Evolutionary conservation across 2,797 vertebrate species (phyloP).

Genomic region (Lacerta viridis): DNA sequence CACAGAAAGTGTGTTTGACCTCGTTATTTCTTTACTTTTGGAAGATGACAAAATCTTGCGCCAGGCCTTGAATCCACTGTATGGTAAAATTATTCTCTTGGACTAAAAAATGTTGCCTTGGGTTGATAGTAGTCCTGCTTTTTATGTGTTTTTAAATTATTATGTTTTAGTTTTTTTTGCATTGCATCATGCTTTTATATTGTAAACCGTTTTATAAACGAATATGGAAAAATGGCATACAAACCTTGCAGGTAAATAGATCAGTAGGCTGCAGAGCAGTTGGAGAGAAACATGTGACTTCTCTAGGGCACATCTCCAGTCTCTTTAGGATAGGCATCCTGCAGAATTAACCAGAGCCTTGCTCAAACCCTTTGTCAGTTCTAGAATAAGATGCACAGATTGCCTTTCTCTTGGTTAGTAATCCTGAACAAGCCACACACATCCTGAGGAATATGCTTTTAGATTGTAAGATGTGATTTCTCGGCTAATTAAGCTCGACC

Average conservation of each 20-base stretch:
- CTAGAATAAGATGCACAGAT: neutral
- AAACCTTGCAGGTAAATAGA: neutral
- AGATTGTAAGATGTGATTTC: neutral
- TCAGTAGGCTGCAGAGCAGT: neutral
- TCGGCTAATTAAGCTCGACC: neutral
- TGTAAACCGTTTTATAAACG: neutral
- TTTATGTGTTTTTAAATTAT: neutral
- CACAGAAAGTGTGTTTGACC: neutral
- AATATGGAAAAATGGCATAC: neutral
- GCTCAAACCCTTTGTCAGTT: neutral
- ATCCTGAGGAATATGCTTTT: neutral
- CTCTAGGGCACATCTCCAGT: neutral
- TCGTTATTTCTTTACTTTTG: neutral
- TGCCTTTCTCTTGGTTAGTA: neutral
- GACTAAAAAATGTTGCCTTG: neutral
- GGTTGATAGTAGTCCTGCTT: neutral
- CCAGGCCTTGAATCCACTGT: neutral
- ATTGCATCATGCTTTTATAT: neutral
- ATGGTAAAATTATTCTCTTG: neutral
- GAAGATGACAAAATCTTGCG: neutral
- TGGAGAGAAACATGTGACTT: neutral
- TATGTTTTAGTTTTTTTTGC: neutral
- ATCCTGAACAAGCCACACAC: neutral
- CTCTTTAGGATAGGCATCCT: neutral
- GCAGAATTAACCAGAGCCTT: neutral